phyloP scores from a whole-genome alignment of 2,113 vertebrate genomes.

The Fulmarus glacialis region DNA sequence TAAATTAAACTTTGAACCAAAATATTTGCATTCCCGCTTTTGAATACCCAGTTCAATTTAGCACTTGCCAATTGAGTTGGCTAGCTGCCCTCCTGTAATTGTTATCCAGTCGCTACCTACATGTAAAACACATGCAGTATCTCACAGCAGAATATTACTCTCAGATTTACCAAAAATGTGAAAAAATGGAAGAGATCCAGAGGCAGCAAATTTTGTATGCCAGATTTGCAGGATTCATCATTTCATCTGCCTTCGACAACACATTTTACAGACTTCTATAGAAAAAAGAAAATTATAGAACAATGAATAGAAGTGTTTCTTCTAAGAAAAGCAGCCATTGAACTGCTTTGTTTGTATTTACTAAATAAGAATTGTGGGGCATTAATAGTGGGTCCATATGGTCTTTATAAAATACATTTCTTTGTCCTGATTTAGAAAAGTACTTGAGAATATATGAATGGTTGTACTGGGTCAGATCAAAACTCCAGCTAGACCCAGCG shows the following conservation, averaged over 20 bases:
- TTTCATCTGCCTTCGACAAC: not conserved
- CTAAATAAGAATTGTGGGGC: not conserved
- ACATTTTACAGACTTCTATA: not conserved
- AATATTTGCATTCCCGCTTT: constrained; percentile 17
- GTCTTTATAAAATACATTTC: not conserved
- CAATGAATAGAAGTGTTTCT: not conserved
- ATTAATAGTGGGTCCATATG: not conserved
- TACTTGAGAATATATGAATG: not conserved
- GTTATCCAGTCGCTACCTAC: not conserved
- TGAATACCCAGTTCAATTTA: not conserved
- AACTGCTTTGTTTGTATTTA: not conserved
- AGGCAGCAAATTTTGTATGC: not conserved
- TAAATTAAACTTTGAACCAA: constrained; percentile 43
- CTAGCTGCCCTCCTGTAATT: not conserved
- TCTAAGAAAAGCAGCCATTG: not conserved
- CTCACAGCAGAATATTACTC: not conserved
- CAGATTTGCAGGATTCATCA: not conserved
- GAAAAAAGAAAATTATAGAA: not conserved
- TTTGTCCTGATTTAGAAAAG: not conserved
- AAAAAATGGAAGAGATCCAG: not conserved
- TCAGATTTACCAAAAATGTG: not conserved
- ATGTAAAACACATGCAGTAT: not conserved
- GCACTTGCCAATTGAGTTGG: not conserved
- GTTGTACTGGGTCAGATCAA: not conserved
- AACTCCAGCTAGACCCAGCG: not conserved